Percentiles rank a stretch among this genome's conserved stretches.
Evolutionary conservation across 2,888 invertebrate genomes (phyloP).

Genomic region (Oligia fasciuncula): DNA sequence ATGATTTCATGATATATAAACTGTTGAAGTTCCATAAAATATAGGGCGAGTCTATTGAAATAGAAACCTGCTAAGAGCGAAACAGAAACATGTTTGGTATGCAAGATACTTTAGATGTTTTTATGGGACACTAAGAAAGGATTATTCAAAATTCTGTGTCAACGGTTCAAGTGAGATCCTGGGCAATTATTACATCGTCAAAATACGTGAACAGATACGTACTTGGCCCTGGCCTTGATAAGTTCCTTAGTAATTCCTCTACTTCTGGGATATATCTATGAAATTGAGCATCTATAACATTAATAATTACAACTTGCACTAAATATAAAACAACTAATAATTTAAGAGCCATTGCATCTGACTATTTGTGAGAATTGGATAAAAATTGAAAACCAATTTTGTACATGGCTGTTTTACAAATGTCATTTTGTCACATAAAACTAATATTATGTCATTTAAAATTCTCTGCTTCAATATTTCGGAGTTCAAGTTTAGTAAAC

Average conservation of each 20-base stretch:
- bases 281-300: conserved; percentile 6
- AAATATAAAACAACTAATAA: conserved; percentile 38
- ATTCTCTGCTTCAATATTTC: neutral
- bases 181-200: neutral
- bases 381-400: conserved; percentile 50
- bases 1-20: neutral
- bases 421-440: conserved; percentile 20
- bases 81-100: neutral
- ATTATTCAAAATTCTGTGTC: neutral
- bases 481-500: neutral
- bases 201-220: conserved; percentile 3
- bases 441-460: neutral
- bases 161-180: neutral
- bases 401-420: conserved; percentile 33
- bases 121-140: neutral
- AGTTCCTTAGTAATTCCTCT: conserved; percentile 5
- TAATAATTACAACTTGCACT: conserved; percentile 5
- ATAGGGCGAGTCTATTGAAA: neutral
- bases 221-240: conserved; percentile 3
- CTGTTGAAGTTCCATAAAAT: neutral
- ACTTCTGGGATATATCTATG: neutral
- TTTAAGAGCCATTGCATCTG: conserved; percentile 49
- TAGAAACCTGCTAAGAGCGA: neutral
- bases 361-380: conserved; percentile 35
- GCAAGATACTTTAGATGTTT: neutral